Evolutionary conservation across 1,140 invertebrate genomes (phyloP), one percentile per base, ranked within the genome.

Genomic region (Heliconius hermathena): DNA sequence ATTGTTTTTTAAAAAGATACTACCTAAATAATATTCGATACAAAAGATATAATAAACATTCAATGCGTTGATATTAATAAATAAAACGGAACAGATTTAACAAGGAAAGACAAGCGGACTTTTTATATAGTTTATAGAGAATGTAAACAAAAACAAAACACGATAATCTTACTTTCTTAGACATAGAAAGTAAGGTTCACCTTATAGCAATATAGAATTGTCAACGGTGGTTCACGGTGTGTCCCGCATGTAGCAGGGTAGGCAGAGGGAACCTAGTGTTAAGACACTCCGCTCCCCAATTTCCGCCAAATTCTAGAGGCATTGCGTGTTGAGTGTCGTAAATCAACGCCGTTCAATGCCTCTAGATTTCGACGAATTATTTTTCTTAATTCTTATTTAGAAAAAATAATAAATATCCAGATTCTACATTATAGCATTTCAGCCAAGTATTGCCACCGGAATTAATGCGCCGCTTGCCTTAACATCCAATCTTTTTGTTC

Each of bases 401-500:
- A 36, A 36, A 36, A 36, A 36, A 36, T 6, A 18, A 66, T 66
- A 66, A 66, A 66, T 66, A 29, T 18, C 26, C 60, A 66, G 11
- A 66, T 66, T 29, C 26, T 29, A 66, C 60, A 66, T 66, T 72
- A 77, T 66, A 77, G 41, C 70, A 70, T 46, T 77, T 66, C 60
- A 29, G 60, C 82, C 86, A 84, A 82, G 83, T 87, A 91, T 88
- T 89, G 87, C 82, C 84, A 80, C 86, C 88, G 86, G 88, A 91
- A 89, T 91, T 89, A 89, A 89, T 90, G 87, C 85, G 79, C 86
- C 82, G 84, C 86, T 87, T 90, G 86, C 86, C 87, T 89, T 86
- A 88, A 84, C 85, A 82, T 87, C 78, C 80, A 86, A 86, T 87
- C 86, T 85, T 88, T 88, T 88, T 87, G 75, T 81, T 82, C 82